Conservation (phyloP, 1,140 invertebrate species). For the Ostrea edulis region DNA sequence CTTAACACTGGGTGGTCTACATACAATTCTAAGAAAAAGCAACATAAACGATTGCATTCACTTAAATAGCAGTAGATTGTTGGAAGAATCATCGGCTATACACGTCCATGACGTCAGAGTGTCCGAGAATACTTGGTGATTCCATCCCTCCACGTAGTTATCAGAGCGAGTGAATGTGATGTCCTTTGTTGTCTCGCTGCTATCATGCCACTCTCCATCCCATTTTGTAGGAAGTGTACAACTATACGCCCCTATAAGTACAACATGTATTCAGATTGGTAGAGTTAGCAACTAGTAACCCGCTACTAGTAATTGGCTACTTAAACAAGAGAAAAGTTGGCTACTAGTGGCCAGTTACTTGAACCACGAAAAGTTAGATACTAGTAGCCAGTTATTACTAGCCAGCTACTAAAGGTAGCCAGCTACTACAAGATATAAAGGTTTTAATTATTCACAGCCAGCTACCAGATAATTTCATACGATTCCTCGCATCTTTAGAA, state of each 20-base stretch:
- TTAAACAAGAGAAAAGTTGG: too few relatives aligned
- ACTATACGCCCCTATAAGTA: background rate
- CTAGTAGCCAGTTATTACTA: too few relatives aligned
- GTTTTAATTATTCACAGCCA: too few relatives aligned
- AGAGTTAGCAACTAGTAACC: too few relatives aligned
- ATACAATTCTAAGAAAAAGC: too few relatives aligned
- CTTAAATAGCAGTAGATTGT: conserved; percentile 43
- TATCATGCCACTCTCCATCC: conserved; percentile 47
- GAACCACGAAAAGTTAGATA: too few relatives aligned
- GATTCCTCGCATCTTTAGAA: too few relatives aligned
- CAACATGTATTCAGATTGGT: background rate
- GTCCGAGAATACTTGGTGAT: background rate
- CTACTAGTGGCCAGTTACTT: too few relatives aligned
- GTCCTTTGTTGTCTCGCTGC: conserved; percentile 23
- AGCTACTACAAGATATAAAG: too few relatives aligned
- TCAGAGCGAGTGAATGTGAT: background rate
- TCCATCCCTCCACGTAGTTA: conserved; percentile 9
- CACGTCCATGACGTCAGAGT: conserved; percentile 40
- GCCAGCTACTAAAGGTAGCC: too few relatives aligned
- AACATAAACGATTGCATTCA: background rate
- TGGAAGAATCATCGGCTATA: background rate
- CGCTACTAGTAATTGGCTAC: too few relatives aligned
- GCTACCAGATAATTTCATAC: too few relatives aligned
- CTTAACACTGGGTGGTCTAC: background rate
- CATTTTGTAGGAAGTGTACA: background rate